Evolutionary conservation across 2,113 vertebrate species (phyloP).

Genomic region (Charina bottae): DNA sequence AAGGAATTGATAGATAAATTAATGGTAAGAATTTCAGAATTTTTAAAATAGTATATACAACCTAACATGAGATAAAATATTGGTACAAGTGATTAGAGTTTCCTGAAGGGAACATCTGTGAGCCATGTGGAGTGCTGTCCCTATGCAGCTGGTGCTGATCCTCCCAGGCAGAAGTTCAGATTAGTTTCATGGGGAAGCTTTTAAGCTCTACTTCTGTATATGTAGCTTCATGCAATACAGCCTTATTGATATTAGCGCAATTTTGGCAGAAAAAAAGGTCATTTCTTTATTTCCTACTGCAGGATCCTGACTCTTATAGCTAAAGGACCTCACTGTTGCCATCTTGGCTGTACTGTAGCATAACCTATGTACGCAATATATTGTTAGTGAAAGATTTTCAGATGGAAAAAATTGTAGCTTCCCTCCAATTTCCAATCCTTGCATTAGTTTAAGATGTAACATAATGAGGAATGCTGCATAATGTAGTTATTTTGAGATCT

Average conservation of each 20-base stretch:
- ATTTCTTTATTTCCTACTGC: background rate
- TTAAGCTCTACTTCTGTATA: background rate
- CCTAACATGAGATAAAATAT: background rate
- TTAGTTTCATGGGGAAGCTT: background rate
- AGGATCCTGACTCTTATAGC: background rate
- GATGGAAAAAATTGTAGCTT: background rate
- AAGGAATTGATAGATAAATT: background rate
- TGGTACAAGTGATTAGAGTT: background rate
- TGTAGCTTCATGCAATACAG: background rate
- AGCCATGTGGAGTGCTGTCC: conserved; percentile 35
- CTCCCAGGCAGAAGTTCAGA: conserved; percentile 3
- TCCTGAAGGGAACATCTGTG: conserved; percentile 28
- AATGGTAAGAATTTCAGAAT: background rate
- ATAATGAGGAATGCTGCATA: background rate
- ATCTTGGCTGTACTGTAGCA: background rate
- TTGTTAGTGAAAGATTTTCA: background rate
- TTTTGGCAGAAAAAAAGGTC: background rate
- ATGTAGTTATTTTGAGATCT: background rate
- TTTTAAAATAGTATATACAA: background rate
- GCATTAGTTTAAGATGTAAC: background rate
- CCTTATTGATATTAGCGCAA: background rate
- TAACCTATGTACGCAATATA: background rate
- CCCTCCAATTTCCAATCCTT: background rate
- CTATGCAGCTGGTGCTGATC: conserved; percentile 33
- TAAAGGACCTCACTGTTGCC: background rate